A percentile compares a stretch with the other conserved stretches of the same genome.
phyloP scores from a whole-genome alignment of 2,888 invertebrate species.

The Apantesis nais region DNA sequence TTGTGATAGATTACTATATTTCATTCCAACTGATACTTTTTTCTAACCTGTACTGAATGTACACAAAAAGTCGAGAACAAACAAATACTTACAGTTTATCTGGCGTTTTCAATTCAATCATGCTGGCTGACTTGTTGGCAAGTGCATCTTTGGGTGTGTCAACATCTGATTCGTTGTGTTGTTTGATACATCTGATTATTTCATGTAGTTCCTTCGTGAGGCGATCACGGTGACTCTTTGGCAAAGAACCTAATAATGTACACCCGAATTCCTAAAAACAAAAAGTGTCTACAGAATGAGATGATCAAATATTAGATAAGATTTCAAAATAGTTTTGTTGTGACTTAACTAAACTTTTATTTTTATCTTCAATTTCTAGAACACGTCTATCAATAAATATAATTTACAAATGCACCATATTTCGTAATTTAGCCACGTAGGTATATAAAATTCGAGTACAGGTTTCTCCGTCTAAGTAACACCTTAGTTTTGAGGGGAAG shows the following conservation, averaged over 20 bases:
- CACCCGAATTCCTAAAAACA: slow-evolving; percentile 72
- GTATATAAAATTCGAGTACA: background rate
- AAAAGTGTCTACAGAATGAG: background rate
- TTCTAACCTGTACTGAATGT: background rate
- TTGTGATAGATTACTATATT: too few species aligned
- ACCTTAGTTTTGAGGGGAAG: background rate
- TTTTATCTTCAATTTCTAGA: background rate
- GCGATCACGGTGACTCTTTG: slow-evolving; percentile 68
- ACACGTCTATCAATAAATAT: background rate
- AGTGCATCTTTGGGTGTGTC: slow-evolving; percentile 44
- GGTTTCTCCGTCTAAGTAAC: background rate
- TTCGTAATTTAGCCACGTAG: background rate
- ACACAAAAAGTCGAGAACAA: background rate
- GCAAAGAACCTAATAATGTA: slow-evolving; percentile 69
- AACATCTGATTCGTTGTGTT: slow-evolving; percentile 61
- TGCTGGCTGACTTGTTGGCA: slow-evolving; percentile 70
- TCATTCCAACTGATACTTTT: too few species aligned
- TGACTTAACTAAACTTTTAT: background rate
- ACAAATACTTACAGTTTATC: slow-evolving; percentile 61
- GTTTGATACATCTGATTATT: slow-evolving; percentile 69
- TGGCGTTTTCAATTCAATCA: slow-evolving; percentile 72
- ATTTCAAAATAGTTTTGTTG: too few species aligned
- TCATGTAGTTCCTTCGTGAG: slow-evolving; percentile 68
- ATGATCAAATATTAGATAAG: too few species aligned
- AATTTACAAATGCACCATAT: background rate